These are phyloP conservation scores for Oreochromis spilurus DNA, from an alignment of 2,113 vertebrate genomes.

Conservation along the genomic window DNA sequence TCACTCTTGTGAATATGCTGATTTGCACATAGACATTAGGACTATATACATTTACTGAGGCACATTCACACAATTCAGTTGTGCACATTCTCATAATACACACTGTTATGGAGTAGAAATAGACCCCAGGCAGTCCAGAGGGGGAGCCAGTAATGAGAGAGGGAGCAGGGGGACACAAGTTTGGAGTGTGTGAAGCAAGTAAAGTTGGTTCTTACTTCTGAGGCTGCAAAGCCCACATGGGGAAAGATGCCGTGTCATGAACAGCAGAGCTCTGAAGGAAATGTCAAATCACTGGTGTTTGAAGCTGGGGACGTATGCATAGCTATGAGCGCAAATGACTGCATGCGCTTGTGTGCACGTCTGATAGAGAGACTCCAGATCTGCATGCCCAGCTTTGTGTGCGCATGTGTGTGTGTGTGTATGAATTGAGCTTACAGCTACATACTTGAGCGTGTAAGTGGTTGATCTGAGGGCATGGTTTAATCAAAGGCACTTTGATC, in stretches of 20 bases:
- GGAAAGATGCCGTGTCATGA: slow-evolving; percentile 37
- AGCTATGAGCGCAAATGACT: slow-evolving; percentile 22
- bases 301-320: slow-evolving; percentile 33
- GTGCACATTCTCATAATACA: neutral
- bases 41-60: neutral
- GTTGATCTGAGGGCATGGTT: slow-evolving; percentile 43
- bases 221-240: slow-evolving; percentile 40
- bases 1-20: neutral
- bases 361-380: neutral
- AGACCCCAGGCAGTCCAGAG: slow-evolving; percentile 45
- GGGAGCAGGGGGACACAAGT: slow-evolving; percentile 41
- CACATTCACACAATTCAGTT: neutral
- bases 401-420: neutral
- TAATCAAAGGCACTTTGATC: slow-evolving; percentile 66
- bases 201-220: slow-evolving; percentile 54
- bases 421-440: neutral
- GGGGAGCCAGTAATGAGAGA: slow-evolving; percentile 50
- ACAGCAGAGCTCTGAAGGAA: slow-evolving; percentile 47
- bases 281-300: slow-evolving; percentile 51
- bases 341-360: neutral
- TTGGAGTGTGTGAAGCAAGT: slow-evolving; percentile 40
- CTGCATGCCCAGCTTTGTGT: neutral
- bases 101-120: neutral
- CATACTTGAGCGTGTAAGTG: slow-evolving; percentile 24
- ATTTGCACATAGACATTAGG: neutral